Base-by-base conservation (phyloP, 2,797 vertebrate genomes). In the Phataginus tricuspis region DNA sequence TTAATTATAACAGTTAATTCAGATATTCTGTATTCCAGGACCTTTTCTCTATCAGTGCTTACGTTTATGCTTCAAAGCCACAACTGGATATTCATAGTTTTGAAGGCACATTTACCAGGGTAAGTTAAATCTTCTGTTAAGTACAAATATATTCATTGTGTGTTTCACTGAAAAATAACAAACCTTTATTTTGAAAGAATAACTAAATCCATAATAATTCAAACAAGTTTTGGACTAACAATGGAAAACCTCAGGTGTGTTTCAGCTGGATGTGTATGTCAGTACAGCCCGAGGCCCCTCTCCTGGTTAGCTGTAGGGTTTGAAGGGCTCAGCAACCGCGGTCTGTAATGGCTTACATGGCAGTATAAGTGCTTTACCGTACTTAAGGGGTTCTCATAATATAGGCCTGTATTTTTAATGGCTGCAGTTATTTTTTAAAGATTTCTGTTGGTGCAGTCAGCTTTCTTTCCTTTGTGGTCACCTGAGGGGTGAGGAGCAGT, bases 31-130 rank as follows among this genome's bases (percentile, higher is more conserved):
- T 98, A 8, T 98, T 99, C 34, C 98, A 99, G 99, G 99, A 99
- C 98, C 99, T 99, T 57, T 99, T 99, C 98, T 99, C 99, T 96
- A 99, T 99, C 99, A 99, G 96, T 90, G 99, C 99, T 80, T 99
- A 99, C 6, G 99, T 99, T 97, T 99, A 99, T 94, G 99, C 99
- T 97, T 99, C 99, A 99, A 99, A 99, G 98, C 99, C 99, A 86
- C 99, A 99, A 98, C 98, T 99, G 98, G 99, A 99, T 98, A 99
- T 99, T 98, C 99, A 99, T 98, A 99, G 99, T 96, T 99, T 99
- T 96, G 99, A 99, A 98, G 99, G 99, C 90, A 99, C 99, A 96
- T 99, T 99, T 98, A 99, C 99, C 45, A 98, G 99, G 99, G 99
- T 99, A 98, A 99, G 99, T 98, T 85, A 63, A 42, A 39, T 37